Base-by-base conservation (phyloP, 2,888 invertebrate genomes). In the Ryuthela nishihirai region DNA sequence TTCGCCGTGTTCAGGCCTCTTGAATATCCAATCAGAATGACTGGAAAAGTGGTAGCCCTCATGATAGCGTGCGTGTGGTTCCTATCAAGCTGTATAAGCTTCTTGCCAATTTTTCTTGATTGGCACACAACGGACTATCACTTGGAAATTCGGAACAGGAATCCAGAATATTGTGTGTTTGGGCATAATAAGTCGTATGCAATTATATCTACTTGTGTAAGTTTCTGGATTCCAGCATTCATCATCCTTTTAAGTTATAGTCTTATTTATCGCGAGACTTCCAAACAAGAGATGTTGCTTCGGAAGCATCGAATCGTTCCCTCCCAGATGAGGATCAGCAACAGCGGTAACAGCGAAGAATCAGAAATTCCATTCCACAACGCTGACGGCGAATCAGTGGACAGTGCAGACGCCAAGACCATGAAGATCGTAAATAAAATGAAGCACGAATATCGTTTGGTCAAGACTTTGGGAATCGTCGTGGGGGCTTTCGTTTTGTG, bases 51-150 rank as follows among this genome's bases (percentile, higher is more conserved):
- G 50, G 77, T 78, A 26, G 71, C 72, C 29, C 59, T 76, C 32
- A 79, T 79, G 79, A 69, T 80, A 44, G 70, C 72, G 25, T 85
- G 88, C 1, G 93, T 92, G 44, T 95, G 95, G 95, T 76, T 91
- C 17, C 85, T 88, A 62, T 93, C 94, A 2, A 87, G 88, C 4
- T 80, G 93, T 63, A 85, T 97, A 71, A 92, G 93, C 18, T 93
- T 94, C 77, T 83, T 93, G 59, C 95, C 95, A 41, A 94, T 95
- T 53, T 92, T 93, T 76, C 84, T 87, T 77, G 93, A 90, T 21
- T 90, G 92, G 87, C 95, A 95, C 77, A 93, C 93, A n/a, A n/a
- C n/a, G n/a, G n/a, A n/a, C n/a, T n/a, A n/a, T 69, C 85, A 88
- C 70, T 78, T 82, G 64, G 24, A 29, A 15, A 35, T 40, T 21